These are phyloP conservation scores for Eutrigla gurnardus DNA, from an alignment of 2,797 vertebrate species.

Conservation along the genomic window DNA sequence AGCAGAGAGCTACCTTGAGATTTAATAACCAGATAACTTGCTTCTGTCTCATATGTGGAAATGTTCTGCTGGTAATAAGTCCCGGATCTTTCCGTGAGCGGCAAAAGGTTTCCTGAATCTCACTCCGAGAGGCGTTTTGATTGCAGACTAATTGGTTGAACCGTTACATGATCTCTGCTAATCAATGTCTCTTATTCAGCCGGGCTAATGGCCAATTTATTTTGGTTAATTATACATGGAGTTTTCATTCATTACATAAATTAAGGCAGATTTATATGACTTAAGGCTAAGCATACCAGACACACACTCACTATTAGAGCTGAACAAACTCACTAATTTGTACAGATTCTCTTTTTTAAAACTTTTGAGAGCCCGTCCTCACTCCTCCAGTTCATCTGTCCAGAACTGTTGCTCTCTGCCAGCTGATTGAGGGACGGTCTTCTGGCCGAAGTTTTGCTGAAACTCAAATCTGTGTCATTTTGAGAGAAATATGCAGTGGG, in stretches of 20 bases:
- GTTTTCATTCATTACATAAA: constrained; percentile 52
- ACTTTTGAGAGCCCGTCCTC: constrained; percentile 17
- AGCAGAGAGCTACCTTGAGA: constrained; percentile 68
- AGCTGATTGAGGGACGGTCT: constrained; percentile 41
- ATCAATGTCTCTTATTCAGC: constrained; percentile 70
- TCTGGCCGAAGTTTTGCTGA: constrained; percentile 38
- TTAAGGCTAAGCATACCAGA: constrained; percentile 31
- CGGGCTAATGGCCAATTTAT: constrained; percentile 72
- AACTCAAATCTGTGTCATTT: constrained; percentile 23
- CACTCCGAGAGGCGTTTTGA: constrained; percentile 51
- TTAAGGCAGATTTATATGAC: constrained; percentile 55
- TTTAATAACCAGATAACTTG: constrained; percentile 73
- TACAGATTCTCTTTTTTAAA: constrained; percentile 10
- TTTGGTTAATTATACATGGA: constrained; percentile 69
- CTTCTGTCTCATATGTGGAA: constrained; percentile 40
- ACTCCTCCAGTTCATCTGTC: constrained; percentile 59
- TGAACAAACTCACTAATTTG: constrained; percentile 8
- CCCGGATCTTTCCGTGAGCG: constrained; percentile 29
- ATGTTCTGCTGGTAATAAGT: constrained; percentile 40
- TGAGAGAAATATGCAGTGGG: constrained; percentile 33
- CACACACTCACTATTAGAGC: constrained; percentile 6
- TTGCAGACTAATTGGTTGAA: constrained; percentile 70
- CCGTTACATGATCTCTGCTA: constrained; percentile 68
- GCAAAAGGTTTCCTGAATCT: constrained; percentile 25
- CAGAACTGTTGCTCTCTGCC: constrained; percentile 24